phyloP scores from a whole-genome alignment of 2,888 invertebrate species.

The Noctuana brunneofusca region DNA sequence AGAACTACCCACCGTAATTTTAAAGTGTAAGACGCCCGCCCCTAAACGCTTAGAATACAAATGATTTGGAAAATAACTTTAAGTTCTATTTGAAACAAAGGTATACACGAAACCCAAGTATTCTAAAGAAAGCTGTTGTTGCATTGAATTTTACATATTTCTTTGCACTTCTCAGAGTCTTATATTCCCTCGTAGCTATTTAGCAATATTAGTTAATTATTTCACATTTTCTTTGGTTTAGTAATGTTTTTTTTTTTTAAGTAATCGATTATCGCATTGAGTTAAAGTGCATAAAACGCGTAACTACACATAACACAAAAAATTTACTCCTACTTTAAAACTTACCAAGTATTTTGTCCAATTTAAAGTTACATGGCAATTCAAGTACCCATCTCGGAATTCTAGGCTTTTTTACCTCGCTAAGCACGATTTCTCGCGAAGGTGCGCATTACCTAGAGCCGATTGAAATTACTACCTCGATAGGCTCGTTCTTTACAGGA shows the following conservation, averaged over 20 bases:
- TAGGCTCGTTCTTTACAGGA: slow-evolving; percentile 12
- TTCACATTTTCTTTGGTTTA: too few species aligned
- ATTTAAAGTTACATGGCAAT: slow-evolving; percentile 14
- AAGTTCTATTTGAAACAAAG: slow-evolving; percentile 21
- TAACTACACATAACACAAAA: slow-evolving; percentile 9
- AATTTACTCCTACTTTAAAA: background rate
- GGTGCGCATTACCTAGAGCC: slow-evolving; percentile 17
- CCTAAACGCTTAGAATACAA: slow-evolving; percentile 36
- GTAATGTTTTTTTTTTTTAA: too few species aligned
- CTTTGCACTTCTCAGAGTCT: too few species aligned
- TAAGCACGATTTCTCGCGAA: slow-evolving; percentile 10
- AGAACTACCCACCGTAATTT: slow-evolving; percentile 34
- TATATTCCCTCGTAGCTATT: too few species aligned
- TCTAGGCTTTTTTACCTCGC: slow-evolving; percentile 9
- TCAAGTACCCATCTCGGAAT: background rate
- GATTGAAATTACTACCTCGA: slow-evolving; percentile 14
- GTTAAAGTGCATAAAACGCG: too few species aligned
- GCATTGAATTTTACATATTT: too few species aligned
- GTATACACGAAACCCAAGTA: slow-evolving; percentile 6
- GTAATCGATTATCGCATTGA: too few species aligned
- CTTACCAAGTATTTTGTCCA: background rate
- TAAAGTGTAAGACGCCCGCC: slow-evolving; percentile 31
- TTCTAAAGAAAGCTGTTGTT: background rate
- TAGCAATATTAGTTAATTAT: too few species aligned
- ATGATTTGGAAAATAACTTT: slow-evolving; percentile 33